Evolutionary conservation across 2,888 invertebrate genomes (phyloP).

Genomic region (Drosophila limbata): DNA sequence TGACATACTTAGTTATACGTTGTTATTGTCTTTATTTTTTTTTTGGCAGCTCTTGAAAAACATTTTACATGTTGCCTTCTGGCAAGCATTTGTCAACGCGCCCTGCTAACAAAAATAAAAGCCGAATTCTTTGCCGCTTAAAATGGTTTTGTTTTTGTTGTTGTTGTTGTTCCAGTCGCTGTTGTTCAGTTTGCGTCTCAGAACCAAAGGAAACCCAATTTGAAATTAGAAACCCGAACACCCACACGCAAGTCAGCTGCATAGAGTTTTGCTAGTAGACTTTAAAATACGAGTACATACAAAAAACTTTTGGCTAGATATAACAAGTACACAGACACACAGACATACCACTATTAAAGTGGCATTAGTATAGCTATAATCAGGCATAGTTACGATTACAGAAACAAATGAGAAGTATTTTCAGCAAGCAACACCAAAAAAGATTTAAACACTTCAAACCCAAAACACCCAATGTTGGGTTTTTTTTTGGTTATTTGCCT

Average conservation of each 20-base stretch:
- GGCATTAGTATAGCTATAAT: slow-evolving; percentile 15
- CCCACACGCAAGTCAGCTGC: slow-evolving; percentile 46
- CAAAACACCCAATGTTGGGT: slow-evolving; percentile 6
- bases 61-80: slow-evolving; percentile 44
- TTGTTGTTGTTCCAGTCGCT: background rate
- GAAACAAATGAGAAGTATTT: slow-evolving; percentile 27
- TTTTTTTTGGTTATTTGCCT: slow-evolving; percentile 56
- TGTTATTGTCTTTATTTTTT: slow-evolving; percentile 1
- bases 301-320: slow-evolving; percentile 13
- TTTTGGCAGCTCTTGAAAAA: slow-evolving; percentile 50
- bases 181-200: slow-evolving; percentile 14
- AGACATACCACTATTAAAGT: background rate
- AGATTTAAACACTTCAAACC: slow-evolving; percentile 48
- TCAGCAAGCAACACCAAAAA: slow-evolving; percentile 35
- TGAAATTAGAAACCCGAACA: slow-evolving; percentile 41
- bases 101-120: slow-evolving; percentile 28
- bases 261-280: slow-evolving; percentile 57
- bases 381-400: slow-evolving; percentile 25
- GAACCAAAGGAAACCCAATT: slow-evolving; percentile 28
- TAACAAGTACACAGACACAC: slow-evolving; percentile 19
- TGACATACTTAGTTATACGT: slow-evolving; percentile 12
- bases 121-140: slow-evolving; percentile 21
- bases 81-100: slow-evolving; percentile 65
- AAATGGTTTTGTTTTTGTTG: slow-evolving; percentile 20
- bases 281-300: slow-evolving; percentile 7